Conservation (phyloP, 2,888 invertebrate species). For the Aphodius sticticus region DNA sequence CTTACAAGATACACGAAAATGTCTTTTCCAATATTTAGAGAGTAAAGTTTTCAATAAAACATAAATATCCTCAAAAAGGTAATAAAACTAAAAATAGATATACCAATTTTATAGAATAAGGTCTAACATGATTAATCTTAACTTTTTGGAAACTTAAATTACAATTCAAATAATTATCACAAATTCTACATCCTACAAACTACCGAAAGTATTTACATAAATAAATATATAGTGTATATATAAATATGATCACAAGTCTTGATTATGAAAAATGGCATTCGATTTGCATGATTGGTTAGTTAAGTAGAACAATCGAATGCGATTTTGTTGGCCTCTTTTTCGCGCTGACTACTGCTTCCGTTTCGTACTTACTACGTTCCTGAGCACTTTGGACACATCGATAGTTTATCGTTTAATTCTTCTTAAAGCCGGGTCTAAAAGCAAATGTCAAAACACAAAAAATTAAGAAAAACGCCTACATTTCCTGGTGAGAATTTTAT, state of each 20-base stretch:
- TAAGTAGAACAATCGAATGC: conserved; percentile 19
- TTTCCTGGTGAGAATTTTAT: not conserved
- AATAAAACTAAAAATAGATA: not conserved
- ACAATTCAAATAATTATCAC: not conserved
- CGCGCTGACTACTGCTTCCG: conserved; percentile 21
- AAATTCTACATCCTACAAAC: not conserved
- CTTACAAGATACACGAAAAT: not conserved
- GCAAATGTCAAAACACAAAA: conserved; percentile 15
- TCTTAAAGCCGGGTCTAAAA: conserved; percentile 37
- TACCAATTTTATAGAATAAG: not conserved
- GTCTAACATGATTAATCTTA: not conserved
- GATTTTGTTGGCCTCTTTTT: conserved; percentile 27
- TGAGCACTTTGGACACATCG: conserved; percentile 15
- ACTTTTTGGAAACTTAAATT: not conserved
- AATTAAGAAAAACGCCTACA: conserved; percentile 8
- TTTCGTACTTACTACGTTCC: conserved; percentile 22
- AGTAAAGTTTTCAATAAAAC: not conserved
- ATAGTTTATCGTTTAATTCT: conserved; percentile 29
- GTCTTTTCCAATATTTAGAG: not conserved
- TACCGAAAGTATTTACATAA: not conserved
- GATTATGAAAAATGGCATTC: conserved; percentile 34
- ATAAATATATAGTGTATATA: not conserved
- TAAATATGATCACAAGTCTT: conserved; percentile 29
- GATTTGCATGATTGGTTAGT: conserved; percentile 22
- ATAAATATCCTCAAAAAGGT: not conserved